Base-by-base conservation (phyloP, 2,888 invertebrate genomes). In the Diaphora mendica region DNA sequence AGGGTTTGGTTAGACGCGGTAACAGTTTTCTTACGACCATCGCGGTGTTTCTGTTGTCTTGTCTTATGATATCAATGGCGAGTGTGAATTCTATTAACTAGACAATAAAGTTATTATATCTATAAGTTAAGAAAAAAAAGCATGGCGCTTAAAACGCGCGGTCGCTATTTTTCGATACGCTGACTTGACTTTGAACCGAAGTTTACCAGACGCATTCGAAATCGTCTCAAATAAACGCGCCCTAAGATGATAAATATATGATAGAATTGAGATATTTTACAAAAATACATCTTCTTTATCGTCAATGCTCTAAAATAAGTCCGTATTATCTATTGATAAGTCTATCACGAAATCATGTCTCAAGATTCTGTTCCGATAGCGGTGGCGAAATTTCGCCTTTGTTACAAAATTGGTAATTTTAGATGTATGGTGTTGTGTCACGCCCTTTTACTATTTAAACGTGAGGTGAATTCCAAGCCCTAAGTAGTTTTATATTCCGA, bases 381-480 rank as follows among this genome's bases (percentile, higher is more conserved):
- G 70, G 59, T 76, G 42, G 68, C n/a, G 72, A 77, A 72, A 80
- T 75, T 59, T 59, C 5, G 44, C 39, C 44, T 26, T 55, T 62
- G 75, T 82, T 82, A 70, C 78, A 75, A 79, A 75, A 83, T 44
- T 71, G 73, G 75, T 75, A 62, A 75, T 64, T 69, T 70, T 64
- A 42, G 72, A 75, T 67, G 71, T 72, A 68, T 30, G 9, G n/a
- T 35, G 42, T 82, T 68, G 13, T 75, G 74, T 71, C 74, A 77
- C 44, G 64, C 84, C 79, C 80, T 79, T 78, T 82, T 75, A 55
- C 78, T 75, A 74, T 74, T 74, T 20, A 51, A 26, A 79, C 80
- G 80, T 82, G 82, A 78, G 76, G 33, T 13, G 78, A 79, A 79
- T 82, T 66, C n/a, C 17, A 72, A 76, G 70, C 67, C 79, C 70